Base-by-base conservation (phyloP, 2,888 invertebrate genomes). In the Nemotelus nigrinus region DNA sequence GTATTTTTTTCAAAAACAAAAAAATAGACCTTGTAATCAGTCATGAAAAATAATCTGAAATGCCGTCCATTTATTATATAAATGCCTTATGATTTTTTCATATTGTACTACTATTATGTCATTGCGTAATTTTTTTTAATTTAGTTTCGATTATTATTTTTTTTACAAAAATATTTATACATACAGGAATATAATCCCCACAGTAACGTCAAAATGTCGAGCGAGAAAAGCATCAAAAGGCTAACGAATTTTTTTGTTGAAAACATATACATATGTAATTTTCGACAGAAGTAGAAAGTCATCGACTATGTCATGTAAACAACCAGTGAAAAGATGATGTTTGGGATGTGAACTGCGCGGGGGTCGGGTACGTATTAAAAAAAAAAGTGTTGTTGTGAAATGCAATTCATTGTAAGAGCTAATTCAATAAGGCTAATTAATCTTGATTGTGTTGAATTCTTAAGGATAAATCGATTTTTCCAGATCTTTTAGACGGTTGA, bases 1-100 rank as follows among this genome's bases (percentile, higher is more conserved):
- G 58, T 6, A 50, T 10, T 8, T 50, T 57, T 76, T 65, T 47
- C 39, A 10, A 75, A 64, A 75, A 76, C 6, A 50, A 47, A 76
- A 25, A 50, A 58, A 58, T 25, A 60, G 60, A 70, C 44, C 44
- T 48, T 44, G 45, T 48, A 67, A 76, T 64, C 67, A 65, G 67
- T 65, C 60, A 78, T 25, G 25, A 79, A 75, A 77, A 79, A 79
- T 79, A 79, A 79, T 79, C 79, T 79, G 79, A 78, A 25, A 79
- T 79, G 79, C 79, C 79, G 79, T 79, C 79, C 79, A 79, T 78
- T 79, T 79, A 79, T 79, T 79, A 78, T 78, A 79, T 78, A 78
- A 78, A 79, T 79, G 77, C 78, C 64, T 78, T 74, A 45, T 67
- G 43, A 58, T 76, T 76, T 65, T 65, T 53, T 10, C 43, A 45